phyloP scores from a whole-genome alignment of 2,888 invertebrate genomes.

The Eupelmus urozonus region DNA sequence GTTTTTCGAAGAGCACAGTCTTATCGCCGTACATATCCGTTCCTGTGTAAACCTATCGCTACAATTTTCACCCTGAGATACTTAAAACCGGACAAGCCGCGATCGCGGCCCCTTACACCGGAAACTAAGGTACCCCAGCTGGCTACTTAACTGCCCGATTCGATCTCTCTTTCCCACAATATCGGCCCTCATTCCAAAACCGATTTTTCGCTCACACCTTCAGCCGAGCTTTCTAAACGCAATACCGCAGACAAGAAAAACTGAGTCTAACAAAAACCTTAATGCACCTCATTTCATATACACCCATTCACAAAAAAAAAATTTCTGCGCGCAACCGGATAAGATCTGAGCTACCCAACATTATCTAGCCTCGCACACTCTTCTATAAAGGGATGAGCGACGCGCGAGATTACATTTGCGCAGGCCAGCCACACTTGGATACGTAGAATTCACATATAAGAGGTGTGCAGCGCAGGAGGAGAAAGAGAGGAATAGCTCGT shows the following conservation, averaged over 20 bases:
- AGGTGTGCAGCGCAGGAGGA: constrained; percentile 29
- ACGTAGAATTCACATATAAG: constrained; percentile 34
- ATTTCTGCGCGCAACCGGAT: constrained; percentile 23
- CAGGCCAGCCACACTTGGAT: constrained; percentile 36
- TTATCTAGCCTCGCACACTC: no score
- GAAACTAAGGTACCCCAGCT: not conserved
- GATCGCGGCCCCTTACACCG: no score
- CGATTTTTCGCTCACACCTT: not conserved
- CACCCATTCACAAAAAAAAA: no score
- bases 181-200: not conserved
- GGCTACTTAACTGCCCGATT: not conserved
- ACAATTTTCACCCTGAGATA: no score
- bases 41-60: no score
- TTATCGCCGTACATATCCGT: no score
- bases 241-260: not conserved
- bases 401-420: constrained; percentile 21
- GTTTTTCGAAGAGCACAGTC: not conserved
- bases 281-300: no score
- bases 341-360: no score
- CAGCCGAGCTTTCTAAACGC: not conserved
- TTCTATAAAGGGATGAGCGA: constrained; percentile 42
- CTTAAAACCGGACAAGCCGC: no score
- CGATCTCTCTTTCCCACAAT: no score
- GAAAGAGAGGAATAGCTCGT: constrained; percentile 60
- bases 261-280: no score